Conservation (phyloP, 2,113 vertebrate species). For the Calypte anna region DNA sequence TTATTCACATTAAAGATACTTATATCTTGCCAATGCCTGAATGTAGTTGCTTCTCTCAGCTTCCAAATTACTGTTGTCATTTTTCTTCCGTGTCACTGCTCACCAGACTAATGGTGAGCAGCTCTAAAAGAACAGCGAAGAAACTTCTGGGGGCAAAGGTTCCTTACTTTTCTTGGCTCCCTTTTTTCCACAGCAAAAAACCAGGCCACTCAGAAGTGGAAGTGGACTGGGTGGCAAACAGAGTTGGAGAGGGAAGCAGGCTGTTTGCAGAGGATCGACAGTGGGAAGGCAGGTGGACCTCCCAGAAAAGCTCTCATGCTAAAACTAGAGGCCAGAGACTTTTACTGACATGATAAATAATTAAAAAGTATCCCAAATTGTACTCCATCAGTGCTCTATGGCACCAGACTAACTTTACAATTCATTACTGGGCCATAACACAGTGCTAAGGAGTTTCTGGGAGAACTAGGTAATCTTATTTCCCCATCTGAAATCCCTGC, state of each 20-base stretch:
- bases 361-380: background rate
- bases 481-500: background rate
- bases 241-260: background rate
- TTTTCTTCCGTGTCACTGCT: background rate
- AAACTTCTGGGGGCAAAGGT: background rate
- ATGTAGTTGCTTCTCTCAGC: background rate
- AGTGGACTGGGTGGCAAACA: background rate
- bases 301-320: background rate
- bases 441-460: background rate
- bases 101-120: background rate
- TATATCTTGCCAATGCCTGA: background rate
- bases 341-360: background rate
- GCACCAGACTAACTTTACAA: background rate
- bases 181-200: background rate
- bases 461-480: background rate
- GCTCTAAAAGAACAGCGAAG: background rate
- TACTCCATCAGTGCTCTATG: background rate
- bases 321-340: background rate
- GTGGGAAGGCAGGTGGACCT: background rate
- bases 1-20: background rate
- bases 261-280: background rate
- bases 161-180: background rate
- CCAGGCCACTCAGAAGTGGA: background rate
- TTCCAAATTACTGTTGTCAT: background rate
- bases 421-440: background rate